Conservation (phyloP, 2,888 invertebrate species). For the Aphidius colemani region DNA sequence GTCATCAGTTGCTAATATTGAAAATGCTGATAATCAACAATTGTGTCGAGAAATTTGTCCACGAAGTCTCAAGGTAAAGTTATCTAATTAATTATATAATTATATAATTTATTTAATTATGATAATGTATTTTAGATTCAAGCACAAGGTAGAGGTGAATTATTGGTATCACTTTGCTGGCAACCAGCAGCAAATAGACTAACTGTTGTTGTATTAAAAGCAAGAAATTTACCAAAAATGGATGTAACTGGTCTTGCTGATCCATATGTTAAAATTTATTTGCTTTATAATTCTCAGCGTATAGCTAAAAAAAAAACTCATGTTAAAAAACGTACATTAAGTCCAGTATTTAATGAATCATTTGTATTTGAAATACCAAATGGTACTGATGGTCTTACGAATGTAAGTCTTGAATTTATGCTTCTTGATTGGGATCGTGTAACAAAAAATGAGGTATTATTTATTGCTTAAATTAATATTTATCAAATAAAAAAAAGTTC, state of each 20-base stretch:
- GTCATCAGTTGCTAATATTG: slow-evolving; percentile 67
- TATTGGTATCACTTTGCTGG: slow-evolving; percentile 96
- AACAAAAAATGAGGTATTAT: slow-evolving; percentile 86
- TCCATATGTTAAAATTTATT: slow-evolving; percentile 96
- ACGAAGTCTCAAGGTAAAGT: slow-evolving; percentile 83
- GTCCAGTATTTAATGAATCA: slow-evolving; percentile 98
- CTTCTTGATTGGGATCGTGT: slow-evolving; percentile 97
- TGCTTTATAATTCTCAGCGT: slow-evolving; percentile 95
- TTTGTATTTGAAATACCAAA: slow-evolving; percentile 96
- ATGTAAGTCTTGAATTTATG: slow-evolving; percentile 84
- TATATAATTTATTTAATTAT: neutral
- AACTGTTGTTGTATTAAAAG: slow-evolving; percentile 96
- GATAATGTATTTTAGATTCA: slow-evolving; percentile 69
- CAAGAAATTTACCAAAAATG: slow-evolving; percentile 96
- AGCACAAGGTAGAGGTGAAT: slow-evolving; percentile 90
- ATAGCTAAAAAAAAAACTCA: slow-evolving; percentile 99
- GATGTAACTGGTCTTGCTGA: slow-evolving; percentile 97
- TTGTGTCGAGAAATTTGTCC: slow-evolving; percentile 90
- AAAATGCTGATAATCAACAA: slow-evolving; percentile 76
- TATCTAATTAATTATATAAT: neutral
- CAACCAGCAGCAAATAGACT: slow-evolving; percentile 95
- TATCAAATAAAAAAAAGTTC: no score
- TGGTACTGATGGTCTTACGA: slow-evolving; percentile 76
- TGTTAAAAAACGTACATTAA: slow-evolving; percentile 95
- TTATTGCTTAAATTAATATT: slow-evolving; percentile 58